Conservation (phyloP, 2,113 vertebrate species). For the Corythaixoides concolor region DNA sequence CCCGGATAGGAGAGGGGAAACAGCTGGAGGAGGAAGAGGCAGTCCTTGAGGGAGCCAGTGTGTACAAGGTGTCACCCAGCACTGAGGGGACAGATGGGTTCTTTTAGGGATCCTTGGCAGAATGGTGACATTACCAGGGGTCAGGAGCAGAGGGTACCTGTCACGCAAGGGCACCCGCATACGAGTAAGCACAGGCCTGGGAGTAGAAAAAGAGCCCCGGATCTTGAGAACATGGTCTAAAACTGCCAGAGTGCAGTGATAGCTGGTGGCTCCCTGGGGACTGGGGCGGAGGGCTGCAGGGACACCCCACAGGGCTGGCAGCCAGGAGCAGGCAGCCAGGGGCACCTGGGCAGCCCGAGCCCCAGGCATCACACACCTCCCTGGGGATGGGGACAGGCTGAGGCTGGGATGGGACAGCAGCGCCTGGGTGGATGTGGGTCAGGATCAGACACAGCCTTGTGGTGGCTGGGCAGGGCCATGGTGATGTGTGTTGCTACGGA, state of each 20-base stretch:
- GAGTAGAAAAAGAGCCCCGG: neutral
- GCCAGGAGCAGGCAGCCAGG: neutral
- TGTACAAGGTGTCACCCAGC: neutral
- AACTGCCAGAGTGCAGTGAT: neutral
- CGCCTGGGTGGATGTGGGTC: too few species aligned
- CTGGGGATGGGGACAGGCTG: neutral
- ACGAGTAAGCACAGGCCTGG: neutral
- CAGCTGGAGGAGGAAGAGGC: neutral
- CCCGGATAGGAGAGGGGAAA: neutral
- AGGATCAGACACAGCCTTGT: neutral
- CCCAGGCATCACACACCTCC: fast-evolving
- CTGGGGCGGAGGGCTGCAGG: neutral
- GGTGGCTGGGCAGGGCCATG: neutral
- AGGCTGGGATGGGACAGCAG: neutral
- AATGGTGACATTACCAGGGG: neutral
- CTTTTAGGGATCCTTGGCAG: neutral
- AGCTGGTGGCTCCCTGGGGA: fast-evolving
- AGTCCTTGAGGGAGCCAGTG: neutral
- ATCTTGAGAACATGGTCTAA: neutral
- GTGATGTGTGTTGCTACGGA: fast-evolving
- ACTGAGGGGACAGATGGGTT: neutral
- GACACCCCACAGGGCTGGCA: neutral
- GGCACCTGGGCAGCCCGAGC: neutral
- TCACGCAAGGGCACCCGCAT: fast-evolving
- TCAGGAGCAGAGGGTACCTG: neutral